A percentile compares a stretch with the other conserved stretches of the same genome.
phyloP scores from a whole-genome alignment of 2,113 vertebrate species.

The Myiopsitta monachus region DNA sequence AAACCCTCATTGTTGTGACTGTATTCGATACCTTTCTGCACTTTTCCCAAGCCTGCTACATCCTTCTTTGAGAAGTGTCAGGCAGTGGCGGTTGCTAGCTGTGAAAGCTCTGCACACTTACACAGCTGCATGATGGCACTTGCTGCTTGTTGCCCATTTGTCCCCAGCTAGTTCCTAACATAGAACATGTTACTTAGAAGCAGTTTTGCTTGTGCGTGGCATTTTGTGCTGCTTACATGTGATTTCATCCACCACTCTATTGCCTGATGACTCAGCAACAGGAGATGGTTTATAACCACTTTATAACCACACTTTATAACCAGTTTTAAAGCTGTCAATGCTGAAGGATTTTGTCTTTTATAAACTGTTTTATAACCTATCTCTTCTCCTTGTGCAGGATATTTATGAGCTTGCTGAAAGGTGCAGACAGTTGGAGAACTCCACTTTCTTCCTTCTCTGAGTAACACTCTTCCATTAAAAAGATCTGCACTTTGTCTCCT shows the following conservation, averaged over 20 bases:
- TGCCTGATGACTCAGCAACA: fast-evolving
- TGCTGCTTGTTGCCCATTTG: not conserved
- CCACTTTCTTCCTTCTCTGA: not conserved
- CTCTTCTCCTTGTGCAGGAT: not conserved
- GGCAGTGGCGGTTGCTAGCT: not conserved
- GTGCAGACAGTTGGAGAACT: not conserved
- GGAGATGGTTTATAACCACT: not conserved
- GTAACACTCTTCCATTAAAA: not conserved
- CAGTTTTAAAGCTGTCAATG: not conserved
- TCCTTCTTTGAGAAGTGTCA: not conserved
- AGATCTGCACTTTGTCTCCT: not conserved
- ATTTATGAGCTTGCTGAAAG: slow-evolving; percentile 6
- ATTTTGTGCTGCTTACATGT: not conserved
- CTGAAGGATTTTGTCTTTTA: not conserved
- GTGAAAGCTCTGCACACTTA: not conserved
- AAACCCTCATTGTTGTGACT: not conserved
- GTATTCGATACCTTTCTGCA: not conserved
- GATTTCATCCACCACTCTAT: not conserved
- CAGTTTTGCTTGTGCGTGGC: not conserved
- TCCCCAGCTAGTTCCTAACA: not conserved
- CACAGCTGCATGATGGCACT: not conserved
- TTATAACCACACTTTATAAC: not conserved
- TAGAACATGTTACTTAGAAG: not conserved
- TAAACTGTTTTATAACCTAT: not conserved
- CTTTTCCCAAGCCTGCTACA: not conserved